Evolutionary conservation across 1,140 invertebrate species (phyloP), one percentile per base, ranked within the genome.

Genomic region (Macrosteles quadrilineatus): DNA sequence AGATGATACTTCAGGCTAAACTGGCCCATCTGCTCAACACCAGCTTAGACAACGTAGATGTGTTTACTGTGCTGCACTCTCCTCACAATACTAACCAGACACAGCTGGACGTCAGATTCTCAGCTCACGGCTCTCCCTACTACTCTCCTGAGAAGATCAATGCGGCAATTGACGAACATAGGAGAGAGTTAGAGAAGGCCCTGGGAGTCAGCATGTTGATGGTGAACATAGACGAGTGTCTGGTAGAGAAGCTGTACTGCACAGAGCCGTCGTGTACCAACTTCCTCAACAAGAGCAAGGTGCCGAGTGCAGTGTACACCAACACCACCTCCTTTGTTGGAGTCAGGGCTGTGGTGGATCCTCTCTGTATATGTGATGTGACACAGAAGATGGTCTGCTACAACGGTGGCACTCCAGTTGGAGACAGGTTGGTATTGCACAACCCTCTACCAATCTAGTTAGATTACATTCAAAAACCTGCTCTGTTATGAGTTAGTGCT

Each of bases 71-170:
- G 0, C 83, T 93, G 2, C 86, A 86, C 73, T 89, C 90, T 3
- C 84, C 85, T 0, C 85, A 85, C 29, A 87, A 88, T 67, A 80
- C 83, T 67, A 86, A 87, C 55, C 83, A 81, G 23, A 83, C 81
- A 3, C 76, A 85, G 0, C 76, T 94, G 36, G 95, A 98, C 78
- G 90, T 97, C 0, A 82, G 95, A 72, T 98, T 92, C 79, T 92
- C 95, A 0, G 95, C 92, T 0, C 95, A 97, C 78, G 93, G 92
- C 0, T 96, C 94, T 0, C 95, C 95, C 0, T 97, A 96, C 78
- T 95, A 95, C 76, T 86, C 88, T 0, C 83, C 93, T 0, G 93
- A 95, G 79, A 93, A 90, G 78, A 81, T 97, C 0, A 94, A 97
- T 73, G 91, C 91, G 1, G 87, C 93, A 67, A 83, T 93, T 17